Evolutionary conservation across 1,140 invertebrate species (phyloP).

Genomic region (Doryteuthis pealeii): DNA sequence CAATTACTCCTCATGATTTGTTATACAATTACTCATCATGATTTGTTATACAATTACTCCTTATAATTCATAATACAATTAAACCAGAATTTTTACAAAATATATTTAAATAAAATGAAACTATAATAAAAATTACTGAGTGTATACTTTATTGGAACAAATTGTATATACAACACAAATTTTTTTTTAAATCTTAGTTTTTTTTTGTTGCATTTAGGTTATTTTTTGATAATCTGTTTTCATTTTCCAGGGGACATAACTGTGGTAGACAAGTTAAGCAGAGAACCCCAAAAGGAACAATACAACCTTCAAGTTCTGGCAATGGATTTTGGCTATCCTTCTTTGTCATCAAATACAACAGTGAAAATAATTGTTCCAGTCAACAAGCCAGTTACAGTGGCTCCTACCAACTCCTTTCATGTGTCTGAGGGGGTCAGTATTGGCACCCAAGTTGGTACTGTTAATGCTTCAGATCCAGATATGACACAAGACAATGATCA

Average conservation of each 20-base stretch:
- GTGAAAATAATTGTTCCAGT: background rate
- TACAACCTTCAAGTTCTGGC: background rate
- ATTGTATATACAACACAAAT: too few species aligned
- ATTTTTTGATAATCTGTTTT: background rate
- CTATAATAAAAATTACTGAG: too few species aligned
- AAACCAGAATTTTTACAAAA: too few species aligned
- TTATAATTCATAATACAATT: too few species aligned
- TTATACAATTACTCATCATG: too few species aligned
- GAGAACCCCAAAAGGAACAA: background rate
- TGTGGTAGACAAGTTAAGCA: background rate
- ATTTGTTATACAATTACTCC: too few species aligned
- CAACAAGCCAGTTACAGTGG: background rate
- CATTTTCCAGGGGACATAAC: background rate
- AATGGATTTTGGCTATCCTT: background rate
- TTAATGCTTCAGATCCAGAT: constrained; percentile 7
- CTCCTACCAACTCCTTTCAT: background rate
- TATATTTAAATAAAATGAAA: too few species aligned
- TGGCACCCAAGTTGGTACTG: background rate
- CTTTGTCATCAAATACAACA: background rate
- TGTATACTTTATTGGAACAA: too few species aligned
- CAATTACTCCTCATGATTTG: too few species aligned
- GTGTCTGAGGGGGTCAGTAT: background rate
- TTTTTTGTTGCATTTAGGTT: too few species aligned
- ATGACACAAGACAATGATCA: background rate
- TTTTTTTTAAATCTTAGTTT: too few species aligned